These are phyloP conservation scores for Epinephelus moara DNA, from an alignment of 2,113 vertebrate genomes.

Conservation along the genomic window DNA sequence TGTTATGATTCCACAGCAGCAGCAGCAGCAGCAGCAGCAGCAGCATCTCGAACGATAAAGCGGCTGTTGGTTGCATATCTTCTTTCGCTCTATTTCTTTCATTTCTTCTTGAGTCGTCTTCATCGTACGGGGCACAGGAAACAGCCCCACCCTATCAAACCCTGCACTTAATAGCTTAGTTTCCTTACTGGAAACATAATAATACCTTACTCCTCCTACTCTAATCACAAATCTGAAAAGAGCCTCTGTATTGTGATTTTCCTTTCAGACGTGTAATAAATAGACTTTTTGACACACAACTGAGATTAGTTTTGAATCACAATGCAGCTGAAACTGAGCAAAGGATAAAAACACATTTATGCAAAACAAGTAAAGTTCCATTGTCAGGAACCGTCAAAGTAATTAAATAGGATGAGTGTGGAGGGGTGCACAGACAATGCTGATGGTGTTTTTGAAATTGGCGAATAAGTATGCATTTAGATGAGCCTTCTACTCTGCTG, in stretches of 20 bases:
- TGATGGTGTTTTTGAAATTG: constrained; percentile 56
- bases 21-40: background rate
- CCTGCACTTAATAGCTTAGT: background rate
- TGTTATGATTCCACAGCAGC: constrained; percentile 29
- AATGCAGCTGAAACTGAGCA: constrained; percentile 35
- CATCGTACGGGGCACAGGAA: constrained; percentile 1
- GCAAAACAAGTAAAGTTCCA: constrained; percentile 42
- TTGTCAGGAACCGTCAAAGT: constrained; percentile 52
- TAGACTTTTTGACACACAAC: constrained; percentile 34
- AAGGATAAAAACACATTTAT: constrained; percentile 48
- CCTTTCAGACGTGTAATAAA: constrained; percentile 7
- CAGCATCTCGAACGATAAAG: constrained; percentile 13
- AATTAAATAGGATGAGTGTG: constrained; percentile 51
- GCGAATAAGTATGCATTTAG: constrained; percentile 63
- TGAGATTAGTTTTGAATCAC: constrained; percentile 38
- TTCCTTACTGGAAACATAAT: background rate
- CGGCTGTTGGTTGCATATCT: constrained; percentile 14
- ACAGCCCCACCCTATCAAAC: background rate
- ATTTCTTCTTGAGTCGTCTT: constrained; percentile 4
- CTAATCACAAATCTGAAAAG: constrained; percentile 10
- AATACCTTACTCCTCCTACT: background rate
- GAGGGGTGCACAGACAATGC: constrained; percentile 48
- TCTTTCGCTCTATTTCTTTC: constrained; percentile 1
- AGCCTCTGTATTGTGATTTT: background rate
- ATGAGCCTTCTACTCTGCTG: constrained; percentile 50